Conservation (phyloP, 2,797 vertebrate genomes). For the Bovichtus variegatus region DNA sequence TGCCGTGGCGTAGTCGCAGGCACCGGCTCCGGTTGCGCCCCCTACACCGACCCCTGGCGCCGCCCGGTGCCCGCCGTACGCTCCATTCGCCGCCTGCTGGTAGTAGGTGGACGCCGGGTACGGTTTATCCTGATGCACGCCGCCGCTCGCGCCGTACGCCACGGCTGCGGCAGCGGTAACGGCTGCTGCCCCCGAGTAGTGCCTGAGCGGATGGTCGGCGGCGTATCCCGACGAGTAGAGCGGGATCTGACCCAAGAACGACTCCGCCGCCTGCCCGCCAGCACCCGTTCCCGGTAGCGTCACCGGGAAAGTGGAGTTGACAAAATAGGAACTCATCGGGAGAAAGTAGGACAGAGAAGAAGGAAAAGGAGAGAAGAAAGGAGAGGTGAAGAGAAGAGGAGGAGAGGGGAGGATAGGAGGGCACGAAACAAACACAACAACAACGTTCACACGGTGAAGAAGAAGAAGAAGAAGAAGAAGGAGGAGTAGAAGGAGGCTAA, state of each 20-base stretch:
- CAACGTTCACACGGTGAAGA: constrained; percentile 56
- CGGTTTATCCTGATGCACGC: constrained; percentile 74
- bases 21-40: constrained; percentile 75
- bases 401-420: constrained; percentile 67
- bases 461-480: constrained; percentile 71
- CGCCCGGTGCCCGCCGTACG: constrained; percentile 86
- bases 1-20: constrained; percentile 91
- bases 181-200: constrained; percentile 90
- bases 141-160: constrained; percentile 81
- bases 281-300: constrained; percentile 87
- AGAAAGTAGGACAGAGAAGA: constrained; percentile 75
- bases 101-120: constrained; percentile 88
- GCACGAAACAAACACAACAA: constrained; percentile 75
- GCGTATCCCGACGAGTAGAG: constrained; percentile 96
- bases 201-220: constrained; percentile 92
- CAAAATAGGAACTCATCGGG: constrained; percentile 99
- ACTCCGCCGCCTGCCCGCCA: constrained; percentile 91
- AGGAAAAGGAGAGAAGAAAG: constrained; percentile 36
- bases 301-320: constrained; percentile 99
- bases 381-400: constrained; percentile 44
- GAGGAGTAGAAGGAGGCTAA: constrained; percentile 74
- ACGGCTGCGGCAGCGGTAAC: constrained; percentile 89
- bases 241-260: constrained; percentile 97
- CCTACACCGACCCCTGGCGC: constrained; percentile 52
- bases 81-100: constrained; percentile 89